Percentiles rank a stretch among this genome's conserved stretches.
Evolutionary conservation across 2,113 vertebrate species (phyloP).

Genomic region (Argyrosomus japonicus): DNA sequence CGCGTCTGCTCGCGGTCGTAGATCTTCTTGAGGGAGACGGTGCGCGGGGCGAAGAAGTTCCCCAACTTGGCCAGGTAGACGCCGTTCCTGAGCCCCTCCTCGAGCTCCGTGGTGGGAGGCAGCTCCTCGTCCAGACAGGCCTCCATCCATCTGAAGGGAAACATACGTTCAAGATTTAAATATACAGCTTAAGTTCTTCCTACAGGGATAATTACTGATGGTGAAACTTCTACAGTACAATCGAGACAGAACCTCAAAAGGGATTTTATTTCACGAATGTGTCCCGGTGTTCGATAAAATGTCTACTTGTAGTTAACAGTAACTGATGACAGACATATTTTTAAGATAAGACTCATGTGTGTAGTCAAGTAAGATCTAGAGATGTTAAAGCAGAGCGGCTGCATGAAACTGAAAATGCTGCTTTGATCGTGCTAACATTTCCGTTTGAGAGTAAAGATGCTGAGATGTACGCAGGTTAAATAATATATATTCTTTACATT

Average conservation of each 20-base stretch:
- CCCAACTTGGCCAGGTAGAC: constrained; percentile 98
- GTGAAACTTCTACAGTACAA: neutral
- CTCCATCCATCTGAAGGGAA: constrained; percentile 93
- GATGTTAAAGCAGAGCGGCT: neutral
- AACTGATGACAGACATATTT: too few relatives aligned
- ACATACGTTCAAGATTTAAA: neutral
- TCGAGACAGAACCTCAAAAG: neutral
- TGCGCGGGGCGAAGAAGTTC: constrained; percentile 96
- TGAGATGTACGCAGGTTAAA: neutral
- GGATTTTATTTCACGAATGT: neutral
- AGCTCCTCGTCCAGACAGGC: constrained; percentile 96
- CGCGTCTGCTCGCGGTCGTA: constrained; percentile 97
- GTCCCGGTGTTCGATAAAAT: too few relatives aligned
- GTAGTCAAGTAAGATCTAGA: neutral
- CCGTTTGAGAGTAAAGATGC: neutral
- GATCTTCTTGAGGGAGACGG: constrained; percentile 97
- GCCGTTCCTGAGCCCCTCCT: constrained; percentile 96
- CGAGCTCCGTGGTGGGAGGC: constrained; percentile 96
- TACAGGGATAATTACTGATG: neutral
- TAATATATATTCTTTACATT: neutral
- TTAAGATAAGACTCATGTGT: neutral
- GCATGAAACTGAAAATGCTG: neutral
- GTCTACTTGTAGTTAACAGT: too few relatives aligned
- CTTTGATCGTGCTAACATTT: neutral
- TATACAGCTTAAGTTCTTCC: neutral